phyloP scores from a whole-genome alignment of 1,140 invertebrate species.

The Gryllus bimaculatus region DNA sequence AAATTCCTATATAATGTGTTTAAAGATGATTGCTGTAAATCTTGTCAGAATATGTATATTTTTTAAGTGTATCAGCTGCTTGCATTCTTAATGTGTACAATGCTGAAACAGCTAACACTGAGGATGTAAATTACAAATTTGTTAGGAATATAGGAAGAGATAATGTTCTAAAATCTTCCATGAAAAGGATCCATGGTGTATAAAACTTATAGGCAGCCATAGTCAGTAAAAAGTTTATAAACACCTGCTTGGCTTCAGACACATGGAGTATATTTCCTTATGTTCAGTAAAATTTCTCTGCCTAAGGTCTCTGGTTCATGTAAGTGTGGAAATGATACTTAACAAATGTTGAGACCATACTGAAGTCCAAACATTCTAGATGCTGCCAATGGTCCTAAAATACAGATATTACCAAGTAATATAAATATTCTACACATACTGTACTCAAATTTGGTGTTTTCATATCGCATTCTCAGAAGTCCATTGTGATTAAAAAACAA shows the following conservation, averaged over 20 bases:
- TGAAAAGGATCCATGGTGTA: background rate
- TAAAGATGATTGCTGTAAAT: conserved; percentile 12
- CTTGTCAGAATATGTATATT: conserved; percentile 11
- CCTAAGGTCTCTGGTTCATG: conserved; percentile 4
- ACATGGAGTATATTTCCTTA: background rate
- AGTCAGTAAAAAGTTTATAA: background rate
- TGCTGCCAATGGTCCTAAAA: background rate
- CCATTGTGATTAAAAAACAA: conserved; percentile 18
- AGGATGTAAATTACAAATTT: background rate
- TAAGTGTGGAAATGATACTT: background rate
- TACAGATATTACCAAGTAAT: conserved; percentile 15
- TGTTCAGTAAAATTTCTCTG: background rate
- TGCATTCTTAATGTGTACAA: conserved; percentile 7
- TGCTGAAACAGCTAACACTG: background rate
- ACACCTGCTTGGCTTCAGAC: background rate
- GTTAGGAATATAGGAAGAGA: background rate
- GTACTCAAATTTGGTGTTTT: conserved; percentile 15
- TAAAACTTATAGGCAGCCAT: background rate
- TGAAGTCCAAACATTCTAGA: background rate
- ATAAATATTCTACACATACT: conserved; percentile 17
- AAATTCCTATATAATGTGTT: conserved; percentile 15
- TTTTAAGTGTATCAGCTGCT: conserved; percentile 18
- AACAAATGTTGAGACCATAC: background rate
- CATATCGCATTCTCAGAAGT: conserved; percentile 20
- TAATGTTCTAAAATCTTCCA: background rate